Evolutionary conservation across 2,888 invertebrate genomes (phyloP).

Genomic region (Lasioglossum malachurum): DNA sequence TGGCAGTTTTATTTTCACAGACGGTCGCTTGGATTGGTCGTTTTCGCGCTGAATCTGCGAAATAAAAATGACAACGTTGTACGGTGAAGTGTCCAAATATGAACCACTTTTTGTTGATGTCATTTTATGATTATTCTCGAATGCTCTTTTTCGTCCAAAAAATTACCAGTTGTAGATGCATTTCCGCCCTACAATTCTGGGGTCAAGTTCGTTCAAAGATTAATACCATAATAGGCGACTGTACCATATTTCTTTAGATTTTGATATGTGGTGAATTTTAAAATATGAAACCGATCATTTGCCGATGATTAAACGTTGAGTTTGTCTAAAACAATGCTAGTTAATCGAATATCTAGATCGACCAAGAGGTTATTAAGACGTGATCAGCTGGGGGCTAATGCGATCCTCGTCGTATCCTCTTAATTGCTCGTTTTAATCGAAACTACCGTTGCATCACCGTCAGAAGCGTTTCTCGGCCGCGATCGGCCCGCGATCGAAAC

Average conservation of each 20-base stretch:
- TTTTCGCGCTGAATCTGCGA: not conserved
- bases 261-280: not conserved
- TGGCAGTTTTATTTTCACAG: not conserved
- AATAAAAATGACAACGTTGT: too few species aligned
- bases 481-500: not conserved
- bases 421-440: conserved; percentile 27
- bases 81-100: too few species aligned
- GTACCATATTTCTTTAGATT: too few species aligned
- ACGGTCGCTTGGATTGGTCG: not conserved
- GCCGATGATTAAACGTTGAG: too few species aligned
- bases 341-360: not conserved
- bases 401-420: not conserved
- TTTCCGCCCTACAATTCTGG: too few species aligned
- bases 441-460: conserved; percentile 11
- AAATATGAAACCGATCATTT: not conserved
- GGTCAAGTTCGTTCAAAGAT: too few species aligned
- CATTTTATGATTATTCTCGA: too few species aligned
- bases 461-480: not conserved
- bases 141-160: too few species aligned
- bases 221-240: too few species aligned
- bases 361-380: conserved; percentile 21
- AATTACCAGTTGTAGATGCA: too few species aligned
- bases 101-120: too few species aligned
- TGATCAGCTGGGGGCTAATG: conserved; percentile 23
- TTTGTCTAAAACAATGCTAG: too few species aligned